phyloP scores from a whole-genome alignment of 2,113 vertebrate genomes.

The Onychostruthus taczanowskii region DNA sequence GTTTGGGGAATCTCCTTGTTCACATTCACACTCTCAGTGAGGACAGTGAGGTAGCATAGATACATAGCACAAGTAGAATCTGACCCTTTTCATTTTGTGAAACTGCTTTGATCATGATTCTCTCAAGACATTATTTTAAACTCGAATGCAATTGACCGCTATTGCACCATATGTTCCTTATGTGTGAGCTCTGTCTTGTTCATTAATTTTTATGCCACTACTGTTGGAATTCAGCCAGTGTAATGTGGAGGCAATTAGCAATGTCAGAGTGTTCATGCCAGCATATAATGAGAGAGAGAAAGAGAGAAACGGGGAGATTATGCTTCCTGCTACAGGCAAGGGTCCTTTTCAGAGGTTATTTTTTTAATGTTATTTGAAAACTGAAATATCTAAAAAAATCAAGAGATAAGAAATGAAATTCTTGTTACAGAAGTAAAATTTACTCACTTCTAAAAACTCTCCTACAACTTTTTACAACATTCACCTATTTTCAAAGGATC shows the following conservation, averaged over 20 bases:
- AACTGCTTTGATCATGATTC: conserved; percentile 45
- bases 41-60: conserved; percentile 23
- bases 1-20: not conserved
- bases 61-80: not conserved
- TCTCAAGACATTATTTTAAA: conserved; percentile 60
- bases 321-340: conserved; percentile 48
- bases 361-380: conserved; percentile 4
- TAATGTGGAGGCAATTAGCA: conserved; percentile 64
- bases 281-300: conserved; percentile 14
- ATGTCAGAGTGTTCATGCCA: conserved; percentile 50
- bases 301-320: not conserved
- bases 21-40: not conserved
- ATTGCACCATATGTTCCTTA: conserved; percentile 57
- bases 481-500: not conserved
- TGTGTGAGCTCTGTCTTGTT: conserved; percentile 64
- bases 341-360: not conserved
- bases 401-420: conserved; percentile 24
- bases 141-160: conserved; percentile 47
- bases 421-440: not conserved
- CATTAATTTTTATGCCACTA: conserved; percentile 68
- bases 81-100: conserved; percentile 36
- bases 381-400: conserved; percentile 25
- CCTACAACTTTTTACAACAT: not conserved
- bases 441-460: not conserved
- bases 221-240: conserved; percentile 68